Evolutionary conservation across 2,113 vertebrate genomes (phyloP), one percentile per base, ranked within the genome.

Genomic region (Crypturellus undulatus): DNA sequence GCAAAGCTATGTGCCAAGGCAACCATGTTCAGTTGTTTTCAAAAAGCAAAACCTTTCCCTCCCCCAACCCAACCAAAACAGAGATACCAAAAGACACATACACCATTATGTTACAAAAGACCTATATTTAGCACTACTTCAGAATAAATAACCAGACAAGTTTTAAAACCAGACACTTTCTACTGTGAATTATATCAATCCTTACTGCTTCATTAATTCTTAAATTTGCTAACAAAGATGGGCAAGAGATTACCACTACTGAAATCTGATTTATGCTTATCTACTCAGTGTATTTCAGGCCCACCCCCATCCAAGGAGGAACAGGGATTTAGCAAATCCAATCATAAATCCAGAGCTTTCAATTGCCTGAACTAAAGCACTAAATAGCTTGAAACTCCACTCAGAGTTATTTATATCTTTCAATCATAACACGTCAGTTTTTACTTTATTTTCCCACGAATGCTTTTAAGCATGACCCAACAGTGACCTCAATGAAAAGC

Each of bases 321-420:
- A 30, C 58, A 68, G 69, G 62, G 90, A 95, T 91, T 96, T 92
- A 90, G 42, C 59, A 90, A 94, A 90, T 69, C 62, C 81, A 67
- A 60, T 87, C 36, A 43, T n/a, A 92, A 89, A 85, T 32, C 64
- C 72, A 94, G 76, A 95, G 84, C 78, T 93, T 87, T 62, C 79
- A 86, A 47, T 8, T 84, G 58, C 79, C 67, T 68, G n/a, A 24
- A 49, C 81, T 94, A 89, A 81, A 94, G 40, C 54, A 60, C 34
- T 72, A 87, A 94, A 84, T 51, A 84, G 40, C 68, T 86, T 68
- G 60, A 67, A 85, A 91, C 43, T 51, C 52, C 59, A 75, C 60
- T 30, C 76, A 72, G 43, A 73, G 68, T 51, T 80, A 68, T 45
- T 95, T 90, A 21, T 82, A 49, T 9, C 26, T 64, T 67, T 73